Base-by-base conservation (phyloP, 2,113 vertebrate species). In the Cacatua alba region DNA sequence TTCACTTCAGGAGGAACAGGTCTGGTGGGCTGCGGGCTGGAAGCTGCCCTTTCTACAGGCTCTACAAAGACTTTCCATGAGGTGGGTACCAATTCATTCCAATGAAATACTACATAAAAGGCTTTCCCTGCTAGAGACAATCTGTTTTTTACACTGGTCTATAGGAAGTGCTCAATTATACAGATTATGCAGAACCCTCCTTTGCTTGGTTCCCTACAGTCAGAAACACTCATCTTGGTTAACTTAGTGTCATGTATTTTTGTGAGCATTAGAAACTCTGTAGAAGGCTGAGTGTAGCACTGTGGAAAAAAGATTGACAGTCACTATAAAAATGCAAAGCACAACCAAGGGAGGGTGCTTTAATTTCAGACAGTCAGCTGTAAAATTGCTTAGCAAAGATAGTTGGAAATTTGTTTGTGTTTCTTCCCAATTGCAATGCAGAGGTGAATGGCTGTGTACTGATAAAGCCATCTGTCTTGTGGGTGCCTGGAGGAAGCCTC, bases 381-480 rank as follows among this genome's bases (percentile, higher is more conserved):
- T 88, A 93, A 89, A 96, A 93, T 72, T 95, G 88, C 84, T 85
- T 87, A 92, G 72, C 19, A 87, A 85, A 96, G 90, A 75, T 18
- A 92, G 81, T 37, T 82, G 48, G 75, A 91, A 96, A 85, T 82
- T 92, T 87, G 81, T 79, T 93, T 90, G 65, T 48, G 57, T 78
- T 90, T 94, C 86, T 88, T 86, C 86, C 35, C 74, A 86, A 31
- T 87, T 92, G 70, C 72, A 96, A 82, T 43, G 79, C 67, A 92
- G 85, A 85, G 86, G 81, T 96, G 93, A 96, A 96, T 53, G 88
- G 90, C 72, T 96, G 59, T 82, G 71, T 49, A 53, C 83, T 88
- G 95, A 97, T 93, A 94, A 86, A 96, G 76, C 92, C 90, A 94
- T 94, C 92, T 96, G 86, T 95, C 90, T 94, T 91, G 64, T 84